These are phyloP conservation scores for Hylomyscus alleni DNA, from an alignment of 2,797 vertebrate species.

Conservation along the genomic window DNA sequence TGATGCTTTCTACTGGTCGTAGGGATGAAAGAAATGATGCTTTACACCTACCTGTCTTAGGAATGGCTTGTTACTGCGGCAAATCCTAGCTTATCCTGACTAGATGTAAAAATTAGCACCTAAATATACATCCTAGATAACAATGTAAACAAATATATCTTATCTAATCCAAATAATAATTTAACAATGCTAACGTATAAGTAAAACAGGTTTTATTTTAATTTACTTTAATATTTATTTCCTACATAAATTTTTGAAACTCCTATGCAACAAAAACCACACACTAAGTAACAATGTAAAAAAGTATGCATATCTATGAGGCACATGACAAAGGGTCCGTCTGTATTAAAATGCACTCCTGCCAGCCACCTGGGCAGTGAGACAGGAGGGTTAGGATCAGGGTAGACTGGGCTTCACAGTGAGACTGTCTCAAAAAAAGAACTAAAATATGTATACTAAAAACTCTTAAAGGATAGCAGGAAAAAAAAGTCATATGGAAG, in stretches of 20 bases:
- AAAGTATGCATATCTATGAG: background rate
- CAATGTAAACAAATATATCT: background rate
- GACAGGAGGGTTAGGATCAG: background rate
- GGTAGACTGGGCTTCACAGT: background rate
- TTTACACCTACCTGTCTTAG: background rate
- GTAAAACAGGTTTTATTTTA: background rate
- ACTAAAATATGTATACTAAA: background rate
- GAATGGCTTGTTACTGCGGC: background rate
- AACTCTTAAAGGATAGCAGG: background rate
- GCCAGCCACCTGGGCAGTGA: no score
- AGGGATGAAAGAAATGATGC: background rate
- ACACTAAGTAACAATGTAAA: background rate
- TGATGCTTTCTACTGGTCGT: background rate
- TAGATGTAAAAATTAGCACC: background rate
- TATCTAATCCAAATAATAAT: background rate
- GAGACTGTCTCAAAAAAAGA: background rate
- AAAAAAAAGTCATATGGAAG: background rate
- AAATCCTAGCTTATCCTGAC: background rate
- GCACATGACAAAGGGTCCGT: background rate
- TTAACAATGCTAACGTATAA: conserved; percentile 3
- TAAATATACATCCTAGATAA: background rate
- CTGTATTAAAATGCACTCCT: background rate
- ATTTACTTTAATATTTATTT: background rate
- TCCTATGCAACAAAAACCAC: background rate
- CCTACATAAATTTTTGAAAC: background rate